Evolutionary conservation across 2,797 vertebrate species (phyloP), one percentile per base, ranked within the genome.

Genomic region (Schizothorax lantsangensis): DNA sequence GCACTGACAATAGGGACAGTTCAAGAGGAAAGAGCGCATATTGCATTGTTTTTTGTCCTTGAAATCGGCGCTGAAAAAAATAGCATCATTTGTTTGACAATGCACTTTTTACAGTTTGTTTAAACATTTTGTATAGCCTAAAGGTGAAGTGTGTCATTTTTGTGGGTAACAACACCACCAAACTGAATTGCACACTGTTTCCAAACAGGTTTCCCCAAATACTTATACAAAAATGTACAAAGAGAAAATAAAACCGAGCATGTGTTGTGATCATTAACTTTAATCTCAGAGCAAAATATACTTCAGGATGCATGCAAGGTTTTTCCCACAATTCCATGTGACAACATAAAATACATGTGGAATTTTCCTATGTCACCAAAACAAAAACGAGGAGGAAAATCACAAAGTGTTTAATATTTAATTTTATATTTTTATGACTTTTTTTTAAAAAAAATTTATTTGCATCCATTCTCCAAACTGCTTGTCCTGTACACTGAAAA

Each of bases 1-100:
- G 49, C 85, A 90, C 88, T 85, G 72, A 82, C 87, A 90, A 88
- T 81, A 78, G 84, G 73, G 75, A 86, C 88, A 91, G 89, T 89
- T 86, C 47, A 80, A 88, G 87, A 83, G 87, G 83, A 89, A 84
- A 90, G 59, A 43, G 59, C 5, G 45, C 49, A 33, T 21, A 62
- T 69, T 80, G 4, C 40, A 66, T 30, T 62, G 19, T 26, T 57
- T 23, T 40, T 59, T 45, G 81, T 21, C 52, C 84, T 79, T 84
- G n/a, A 85, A 78, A 59, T 83, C 36, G 40, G 10, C 47, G 43
- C 43, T 49, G 62, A 43, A 83, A 82, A 38, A 72, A 33, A 59
- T 11, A 30, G 15, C 47, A 59, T 33, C 0, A 0, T 66, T 73
- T 69, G 36, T 78, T 40, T 79, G 69, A 83, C 68, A 54, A 45